Conservation (phyloP, 2,888 invertebrate species). For the Mesorhabditis spiculigera region DNA sequence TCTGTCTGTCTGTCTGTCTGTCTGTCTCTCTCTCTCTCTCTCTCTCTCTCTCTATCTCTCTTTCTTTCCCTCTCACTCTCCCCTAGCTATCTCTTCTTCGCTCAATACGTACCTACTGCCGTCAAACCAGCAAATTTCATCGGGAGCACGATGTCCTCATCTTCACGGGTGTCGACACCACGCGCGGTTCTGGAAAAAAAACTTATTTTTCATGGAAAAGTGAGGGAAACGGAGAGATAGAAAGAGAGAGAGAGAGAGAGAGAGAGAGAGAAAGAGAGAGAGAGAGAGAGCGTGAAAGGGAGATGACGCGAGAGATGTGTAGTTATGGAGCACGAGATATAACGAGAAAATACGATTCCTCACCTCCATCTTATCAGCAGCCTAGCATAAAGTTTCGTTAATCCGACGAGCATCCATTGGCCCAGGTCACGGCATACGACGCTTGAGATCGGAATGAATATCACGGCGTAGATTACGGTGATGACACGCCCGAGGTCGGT, state of each 20-base stretch:
- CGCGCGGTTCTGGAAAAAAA: neutral
- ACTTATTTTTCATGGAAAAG: too few relatives aligned
- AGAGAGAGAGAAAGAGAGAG: too few relatives aligned
- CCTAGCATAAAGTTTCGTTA: conserved; percentile 37
- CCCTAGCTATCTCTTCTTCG: neutral
- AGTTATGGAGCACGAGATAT: too few relatives aligned
- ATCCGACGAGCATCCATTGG: conserved; percentile 32
- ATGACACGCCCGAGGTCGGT: conserved; percentile 26
- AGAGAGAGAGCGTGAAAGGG: too few relatives aligned
- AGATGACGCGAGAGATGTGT: too few relatives aligned
- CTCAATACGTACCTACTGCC: neutral
- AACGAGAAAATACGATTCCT: neutral
- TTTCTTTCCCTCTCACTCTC: too few relatives aligned
- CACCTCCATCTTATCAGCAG: conserved; percentile 28
- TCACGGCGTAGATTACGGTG: conserved; percentile 32
- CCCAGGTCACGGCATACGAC: conserved; percentile 39
- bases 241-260: too few relatives aligned
- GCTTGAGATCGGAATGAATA: conserved; percentile 34
- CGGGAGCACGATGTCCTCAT: conserved; percentile 4
- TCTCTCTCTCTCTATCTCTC: too few relatives aligned
- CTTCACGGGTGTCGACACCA: neutral
- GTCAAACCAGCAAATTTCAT: neutral
- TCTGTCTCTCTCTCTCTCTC: too few relatives aligned
- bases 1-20: too few relatives aligned
- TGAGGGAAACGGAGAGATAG: too few relatives aligned